Base-by-base conservation (phyloP, 1,140 invertebrate genomes). In the Goniozus legneri region DNA sequence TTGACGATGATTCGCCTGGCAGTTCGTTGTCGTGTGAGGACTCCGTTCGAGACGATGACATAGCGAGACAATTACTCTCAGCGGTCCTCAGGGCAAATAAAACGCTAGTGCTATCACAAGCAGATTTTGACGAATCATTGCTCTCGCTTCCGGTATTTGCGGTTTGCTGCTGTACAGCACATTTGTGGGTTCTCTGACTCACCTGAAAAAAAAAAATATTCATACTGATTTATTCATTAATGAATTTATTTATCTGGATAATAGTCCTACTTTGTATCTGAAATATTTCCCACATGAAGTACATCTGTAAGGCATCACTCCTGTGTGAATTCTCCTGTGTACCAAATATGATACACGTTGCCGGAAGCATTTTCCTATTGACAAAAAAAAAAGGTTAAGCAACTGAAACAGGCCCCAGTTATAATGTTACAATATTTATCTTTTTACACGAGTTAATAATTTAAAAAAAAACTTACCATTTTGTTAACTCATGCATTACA, bases 341-440 rank as follows among this genome's bases (percentile, higher is more conserved):
- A 92, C 89, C 56, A 92, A 73, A 69, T 91, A 92, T 0, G 89
- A 91, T 15, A 92, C 89, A 42, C 89, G 73, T 69, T 92, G 90
- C 14, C 90, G 79, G 66, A 92, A 92, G 64, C 86, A 84, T 80
- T 92, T 92, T 19, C 89, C 89, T 92, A 63, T 16, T 76, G 78
- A 56, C 53, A 58, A 63, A 61, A 38, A 42, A 27, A 4, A 27
- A 4, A 27, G 10, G 24, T 27, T n/a, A n/a, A n/a, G n/a, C n/a
- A n/a, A n/a, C n/a, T n/a, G n/a, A n/a, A n/a, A n/a, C n/a, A n/a
- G n/a, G n/a, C n/a, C n/a, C n/a, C n/a, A n/a, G n/a, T n/a, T n/a
- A n/a, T n/a, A n/a, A n/a, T n/a, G n/a, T n/a, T n/a, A n/a, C n/a
- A n/a, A n/a, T n/a, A n/a, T n/a, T n/a, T n/a, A n/a, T n/a, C n/a